Evolutionary conservation across 2,888 invertebrate genomes (phyloP), one percentile per base, ranked within the genome.

Genomic region (Cerceris rybyensis): DNA sequence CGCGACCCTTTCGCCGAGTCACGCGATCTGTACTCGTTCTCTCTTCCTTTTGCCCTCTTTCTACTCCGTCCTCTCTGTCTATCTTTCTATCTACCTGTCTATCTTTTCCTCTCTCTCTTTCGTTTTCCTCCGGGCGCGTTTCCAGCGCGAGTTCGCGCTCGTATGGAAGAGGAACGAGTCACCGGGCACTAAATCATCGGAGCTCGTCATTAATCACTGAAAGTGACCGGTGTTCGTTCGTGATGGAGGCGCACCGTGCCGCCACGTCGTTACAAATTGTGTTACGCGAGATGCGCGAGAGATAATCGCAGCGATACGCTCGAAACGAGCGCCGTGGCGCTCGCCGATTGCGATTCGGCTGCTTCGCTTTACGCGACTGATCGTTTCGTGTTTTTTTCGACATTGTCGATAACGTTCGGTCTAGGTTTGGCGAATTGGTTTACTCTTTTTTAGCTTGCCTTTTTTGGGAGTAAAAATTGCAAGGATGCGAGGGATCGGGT

Each of bases 131-230:
- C 28, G 28, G 28, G 28, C 28, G 28, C 28, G 28, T 28, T 28
- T 16, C 58, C 55, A 46, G 78, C 67, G 76, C 75, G 70, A 60
- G 58, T 28, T 41, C 41, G 49, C 43, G 55, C 71, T 64, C 74
- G 77, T 79, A 75, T 9, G 28, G 11, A 13, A 28, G 49, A 39
- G 50, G 17, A 69, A 57, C 73, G 66, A 74, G 78, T 78, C 81
- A 72, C 82, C 69, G 77, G 80, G 52, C 79, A 81, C 87, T 88
- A 88, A 88, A 88, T 88, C 88, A 88, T 88, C 85, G 80, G 63
- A 63, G 70, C 83, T 81, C 84, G 82, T 88, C 88, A 84, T 88
- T 88, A 88, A 88, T 88, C 88, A 88, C 78, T 57, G 76, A 78
- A 82, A 81, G 85, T 84, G 86, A 88, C 84, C 83, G 86, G 79